Conservation (phyloP, 2,888 invertebrate species). For the Bellardia bayeri region DNA sequence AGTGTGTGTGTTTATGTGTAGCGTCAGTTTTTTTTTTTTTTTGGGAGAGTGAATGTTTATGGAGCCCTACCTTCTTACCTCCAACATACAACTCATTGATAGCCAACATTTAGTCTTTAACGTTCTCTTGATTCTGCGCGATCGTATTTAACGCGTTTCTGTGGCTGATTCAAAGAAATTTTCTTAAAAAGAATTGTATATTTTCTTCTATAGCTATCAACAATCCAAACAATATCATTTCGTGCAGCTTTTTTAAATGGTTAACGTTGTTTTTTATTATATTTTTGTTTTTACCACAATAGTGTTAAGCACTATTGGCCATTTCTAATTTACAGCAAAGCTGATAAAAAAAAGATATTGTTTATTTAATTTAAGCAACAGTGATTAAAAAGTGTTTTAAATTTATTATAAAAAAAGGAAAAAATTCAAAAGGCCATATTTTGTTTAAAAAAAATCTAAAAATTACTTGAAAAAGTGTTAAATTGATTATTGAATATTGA, state of each 20-base stretch:
- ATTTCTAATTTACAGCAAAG: slow-evolving; percentile 7
- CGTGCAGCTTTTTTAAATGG: slow-evolving; percentile 30
- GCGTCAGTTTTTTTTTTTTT: too few species aligned
- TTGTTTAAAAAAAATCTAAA: slow-evolving; percentile 1
- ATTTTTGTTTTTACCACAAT: background rate
- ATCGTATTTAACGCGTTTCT: slow-evolving; percentile 74
- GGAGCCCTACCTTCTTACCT: slow-evolving; percentile 67
- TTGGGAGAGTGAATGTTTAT: slow-evolving; percentile 45
- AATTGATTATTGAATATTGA: slow-evolving; percentile 9
- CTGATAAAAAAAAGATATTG: slow-evolving; percentile 22
- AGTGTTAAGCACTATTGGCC: slow-evolving; percentile 27
- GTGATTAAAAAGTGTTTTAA: background rate
- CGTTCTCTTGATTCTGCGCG: slow-evolving; percentile 84
- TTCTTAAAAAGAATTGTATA: slow-evolving; percentile 31
- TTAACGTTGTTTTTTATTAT: slow-evolving; percentile 38
- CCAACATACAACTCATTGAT: slow-evolving; percentile 72
- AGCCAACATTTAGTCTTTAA: slow-evolving; percentile 79
- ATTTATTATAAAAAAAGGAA: background rate
- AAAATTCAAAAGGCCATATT: slow-evolving; percentile 58
- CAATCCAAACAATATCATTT: background rate
- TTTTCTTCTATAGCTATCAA: slow-evolving; percentile 25
- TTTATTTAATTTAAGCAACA: background rate
- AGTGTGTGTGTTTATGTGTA: slow-evolving; percentile 22
- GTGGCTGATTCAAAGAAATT: slow-evolving; percentile 36
- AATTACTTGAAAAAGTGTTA: slow-evolving; percentile 6